Evolutionary conservation across 1,140 invertebrate species (phyloP), one percentile per base, ranked within the genome.

Genomic region (Bombus confusus): DNA sequence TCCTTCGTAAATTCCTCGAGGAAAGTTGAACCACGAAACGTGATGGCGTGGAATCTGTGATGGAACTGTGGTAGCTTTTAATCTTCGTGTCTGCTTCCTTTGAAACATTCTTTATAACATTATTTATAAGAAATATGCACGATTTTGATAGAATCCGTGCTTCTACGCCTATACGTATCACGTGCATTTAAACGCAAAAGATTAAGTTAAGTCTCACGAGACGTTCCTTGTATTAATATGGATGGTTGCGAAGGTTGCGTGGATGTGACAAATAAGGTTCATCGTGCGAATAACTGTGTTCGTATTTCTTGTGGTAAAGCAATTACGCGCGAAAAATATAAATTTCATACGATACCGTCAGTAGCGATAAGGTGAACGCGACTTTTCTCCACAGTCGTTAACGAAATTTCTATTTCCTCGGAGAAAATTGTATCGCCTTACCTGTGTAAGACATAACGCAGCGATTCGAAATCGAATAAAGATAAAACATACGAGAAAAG

Each of bases 371-470:
- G 5, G n/a, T 13, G 62, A 64, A 31, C 12, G 8, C 0, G 6
- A 34, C 73, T 62, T n/a, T 59, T n/a, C 41, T 41, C 10, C 22
- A 43, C 0, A 31, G 68, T 73, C 59, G 79, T 83, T 80, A 82
- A 73, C 76, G 68, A 80, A 86, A 39, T 82, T 83, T 52, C 86
- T 25, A 78, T 71, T 78, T 80, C 10, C 76, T 15, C 12, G 47
- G 8, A 34, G 31, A 59, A 81, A 87, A 81, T 1, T 6, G 18
- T 22, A 18, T 22, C 18, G 18, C 47, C 47, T 87, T 81, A 34
- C n/a, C 28, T 28, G 59, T 28, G 0, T 28, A 66, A 62, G 71
- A 34, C 43, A n/a, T 47, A 66, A 3, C 12, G 39, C 6, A 25
- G 28, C 31, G 62, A 31, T 62, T 62, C 37, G 74, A 73, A 43